Base-by-base conservation (phyloP, 1,140 invertebrate genomes). In the Gryllus bimaculatus region DNA sequence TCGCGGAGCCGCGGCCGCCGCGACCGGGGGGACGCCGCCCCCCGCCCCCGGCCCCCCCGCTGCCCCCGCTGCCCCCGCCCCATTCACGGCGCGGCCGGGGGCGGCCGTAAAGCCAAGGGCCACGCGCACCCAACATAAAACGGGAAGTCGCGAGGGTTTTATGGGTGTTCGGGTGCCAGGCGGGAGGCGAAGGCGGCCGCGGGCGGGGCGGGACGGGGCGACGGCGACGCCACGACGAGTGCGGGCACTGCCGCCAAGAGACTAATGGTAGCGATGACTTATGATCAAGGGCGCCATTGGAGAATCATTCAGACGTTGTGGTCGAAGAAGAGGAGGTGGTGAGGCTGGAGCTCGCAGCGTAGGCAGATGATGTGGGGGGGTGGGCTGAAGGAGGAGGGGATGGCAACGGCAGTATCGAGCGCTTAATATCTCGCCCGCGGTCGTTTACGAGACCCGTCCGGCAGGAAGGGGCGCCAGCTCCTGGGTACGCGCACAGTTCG, bases 111-210 rank as follows among this genome's bases (percentile, higher is more conserved):
- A 66, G 54, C 10, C 54, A 66, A 66, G 54, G 54, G 54, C 54
- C 54, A 66, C 54, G 54, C 54, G 54, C 54, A 66, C 54, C 54
- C 54, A 66, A 66, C 54, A 66, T 66, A 66, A 66, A 66, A 66
- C 54, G 54, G 54, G 54, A 66, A 66, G 54, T 66, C 54, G 54
- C 54, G 0, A 66, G 54, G 54, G 54, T 66, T 66, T 66, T 66
- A 66, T 66, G 54, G 54, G 10, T 66, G 54, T 66, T 66, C 54
- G 54, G 54, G 54, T 66, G 54, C 18, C 54, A 18, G 10, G 54
- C 10, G 7, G 54, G 54, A 10, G 54, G 18, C 18, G 7, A 18
- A 13, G 54, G 54, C 10, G 2, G 54, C 10, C 10, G 18, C 10
- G 18, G 10, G 10, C 2, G 2, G 10, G 54, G 18, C 18, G 54